Base-by-base conservation (phyloP, 2,797 vertebrate species). In the Pampus argenteus region DNA sequence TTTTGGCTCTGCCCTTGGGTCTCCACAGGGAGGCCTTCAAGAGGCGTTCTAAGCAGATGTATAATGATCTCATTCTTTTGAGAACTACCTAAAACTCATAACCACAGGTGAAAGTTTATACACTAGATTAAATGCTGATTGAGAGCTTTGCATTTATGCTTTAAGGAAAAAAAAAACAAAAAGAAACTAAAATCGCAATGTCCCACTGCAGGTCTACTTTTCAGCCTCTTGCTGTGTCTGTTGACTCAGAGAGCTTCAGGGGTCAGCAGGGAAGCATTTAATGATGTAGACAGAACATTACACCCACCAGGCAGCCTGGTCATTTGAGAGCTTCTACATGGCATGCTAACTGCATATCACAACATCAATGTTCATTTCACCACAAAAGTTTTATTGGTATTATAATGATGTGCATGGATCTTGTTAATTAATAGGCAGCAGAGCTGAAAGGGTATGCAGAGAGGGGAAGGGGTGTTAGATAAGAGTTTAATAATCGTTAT, bases 401-500 rank as follows among this genome's bases (percentile, higher is more conserved):
- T 66, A 68, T 79, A 77, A 88, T 60, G 57, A 63, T 48, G 67
- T 74, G 57, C 57, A 57, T 67, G 65, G 50, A 74, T 84, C 82
- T 81, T 71, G 76, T 71, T 84, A 78, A 90, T 86, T 86, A 86
- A 66, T 66, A 66, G 77, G 56, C 58, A 63, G 51, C 14, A 20
- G 62, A 79, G 58, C 49, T 13, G 42, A 61, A 58, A 57, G 9
- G 48, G 61, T 26, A 70, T 55, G 52, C 28, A 26, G 62, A 58
- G n/a, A 13, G 36, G 15, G 38, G 45, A 36, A 56, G 47, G 69
- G 61, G 71, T 60, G 85, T 60, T 42, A 80, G 81, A 79, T 84
- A 81, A 74, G 70, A 68, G 51, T 76, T 88, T 81, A 90, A 91
- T 90, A 81, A 92, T 83, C 75, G 78, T 91, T 91, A 84, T 74